These are phyloP conservation scores for Dexiosoma caninum DNA, from an alignment of 2,888 invertebrate species.

Conservation along the genomic window DNA sequence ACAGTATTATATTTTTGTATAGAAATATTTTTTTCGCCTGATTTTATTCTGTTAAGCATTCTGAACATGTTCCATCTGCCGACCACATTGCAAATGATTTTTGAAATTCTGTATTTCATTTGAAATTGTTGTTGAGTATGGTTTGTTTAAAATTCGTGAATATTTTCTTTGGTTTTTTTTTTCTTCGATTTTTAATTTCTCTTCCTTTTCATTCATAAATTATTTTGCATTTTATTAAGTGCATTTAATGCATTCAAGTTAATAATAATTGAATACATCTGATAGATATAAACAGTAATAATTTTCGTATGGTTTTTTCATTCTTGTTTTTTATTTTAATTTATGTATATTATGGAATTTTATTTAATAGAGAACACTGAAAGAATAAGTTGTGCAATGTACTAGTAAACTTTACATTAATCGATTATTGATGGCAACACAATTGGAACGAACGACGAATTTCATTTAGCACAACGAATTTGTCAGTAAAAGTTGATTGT, in stretches of 20 bases:
- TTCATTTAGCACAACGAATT: too few relatives aligned
- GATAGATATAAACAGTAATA: conserved; percentile 9
- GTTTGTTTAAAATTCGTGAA: not conserved
- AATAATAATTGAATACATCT: conserved; percentile 18
- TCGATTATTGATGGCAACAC: too few relatives aligned
- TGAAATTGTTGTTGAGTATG: not conserved
- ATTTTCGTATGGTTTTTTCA: not conserved
- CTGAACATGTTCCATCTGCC: conserved; percentile 54
- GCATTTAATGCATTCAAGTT: conserved; percentile 18
- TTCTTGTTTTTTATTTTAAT: not conserved
- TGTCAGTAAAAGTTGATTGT: too few relatives aligned
- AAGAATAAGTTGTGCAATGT: too few relatives aligned
- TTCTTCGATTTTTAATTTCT: not conserved
- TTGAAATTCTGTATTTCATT: not conserved
- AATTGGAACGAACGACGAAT: too few relatives aligned
- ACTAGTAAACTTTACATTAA: too few relatives aligned
- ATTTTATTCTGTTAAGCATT: conserved; percentile 12
- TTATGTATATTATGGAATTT: too few relatives aligned
- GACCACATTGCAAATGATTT: conserved; percentile 49
- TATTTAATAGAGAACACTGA: too few relatives aligned
- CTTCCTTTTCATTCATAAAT: conserved; percentile 26
- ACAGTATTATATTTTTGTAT: not conserved
- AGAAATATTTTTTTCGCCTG: not conserved
- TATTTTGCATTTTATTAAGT: conserved; percentile 34
- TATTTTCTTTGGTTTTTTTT: conserved; percentile 1